A percentile compares a stretch with the other conserved stretches of the same genome.
phyloP scores from a whole-genome alignment of 23 tunicate genomes.

The Aplidium turbinatum region DNA sequence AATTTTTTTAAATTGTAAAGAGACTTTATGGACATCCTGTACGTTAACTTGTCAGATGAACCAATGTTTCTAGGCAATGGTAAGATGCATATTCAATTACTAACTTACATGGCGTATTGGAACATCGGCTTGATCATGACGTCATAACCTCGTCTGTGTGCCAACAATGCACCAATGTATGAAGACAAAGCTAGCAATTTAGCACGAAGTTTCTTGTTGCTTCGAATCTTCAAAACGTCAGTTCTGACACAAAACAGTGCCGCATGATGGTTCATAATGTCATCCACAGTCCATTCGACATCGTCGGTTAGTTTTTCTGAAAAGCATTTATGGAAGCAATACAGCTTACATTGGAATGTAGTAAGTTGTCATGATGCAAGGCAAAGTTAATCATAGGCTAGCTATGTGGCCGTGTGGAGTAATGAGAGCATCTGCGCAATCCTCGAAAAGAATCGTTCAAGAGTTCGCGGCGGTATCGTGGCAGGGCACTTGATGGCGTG shows the following conservation, averaged over 20 bases:
- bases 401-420: background rate
- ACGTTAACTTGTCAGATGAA: too few relatives aligned
- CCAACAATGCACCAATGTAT: constrained; percentile 67
- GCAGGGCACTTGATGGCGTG: too few relatives aligned
- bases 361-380: background rate
- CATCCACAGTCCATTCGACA: constrained; percentile 64
- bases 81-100: too few relatives aligned
- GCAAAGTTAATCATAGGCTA: background rate
- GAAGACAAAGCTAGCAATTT: constrained; percentile 72
- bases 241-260: constrained; percentile 48
- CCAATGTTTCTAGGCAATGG: too few relatives aligned
- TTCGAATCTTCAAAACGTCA: constrained; percentile 28
- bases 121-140: constrained; percentile 58
- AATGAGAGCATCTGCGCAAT: too few relatives aligned
- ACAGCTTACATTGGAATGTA: background rate
- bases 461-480: too few relatives aligned
- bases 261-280: constrained; percentile 9
- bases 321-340: background rate
- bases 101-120: constrained; percentile 74
- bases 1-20: too few relatives aligned
- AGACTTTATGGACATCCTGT: too few relatives aligned
- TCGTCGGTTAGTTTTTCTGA: constrained; percentile 29
- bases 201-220: constrained; percentile 26
- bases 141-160: constrained; percentile 35
- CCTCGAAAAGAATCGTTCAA: too few relatives aligned